Conservation (phyloP, 2,888 invertebrate species). For the Molanna angustata region DNA sequence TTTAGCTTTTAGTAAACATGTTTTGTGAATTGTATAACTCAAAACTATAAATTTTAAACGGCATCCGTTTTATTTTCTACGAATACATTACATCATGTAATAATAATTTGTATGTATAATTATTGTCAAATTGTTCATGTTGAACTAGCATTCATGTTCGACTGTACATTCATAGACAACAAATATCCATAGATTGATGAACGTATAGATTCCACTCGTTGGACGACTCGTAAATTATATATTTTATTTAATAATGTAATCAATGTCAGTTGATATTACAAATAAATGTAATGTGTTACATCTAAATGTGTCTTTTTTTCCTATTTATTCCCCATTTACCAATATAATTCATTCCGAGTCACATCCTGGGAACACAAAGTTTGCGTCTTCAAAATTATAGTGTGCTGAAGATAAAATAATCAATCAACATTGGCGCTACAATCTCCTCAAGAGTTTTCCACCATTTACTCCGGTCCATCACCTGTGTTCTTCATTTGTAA, state of each 20-base stretch:
- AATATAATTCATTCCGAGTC: too few relatives aligned
- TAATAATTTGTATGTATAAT: constrained; percentile 11
- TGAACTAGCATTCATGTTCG: constrained; percentile 10
- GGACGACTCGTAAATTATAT: background rate
- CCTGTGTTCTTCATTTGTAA: too few relatives aligned
- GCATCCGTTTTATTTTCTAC: constrained; percentile 22
- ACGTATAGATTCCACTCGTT: background rate
- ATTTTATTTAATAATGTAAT: constrained; percentile 9
- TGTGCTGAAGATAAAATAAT: too few relatives aligned
- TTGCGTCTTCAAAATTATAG: too few relatives aligned
- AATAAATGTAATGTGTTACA: too few relatives aligned
- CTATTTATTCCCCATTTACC: too few relatives aligned
- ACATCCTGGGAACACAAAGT: too few relatives aligned
- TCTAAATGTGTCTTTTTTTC: too few relatives aligned
- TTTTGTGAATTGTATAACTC: constrained; percentile 22
- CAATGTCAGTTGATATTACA: constrained; percentile 20
- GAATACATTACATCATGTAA: constrained; percentile 3
- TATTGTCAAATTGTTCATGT: constrained; percentile 21
- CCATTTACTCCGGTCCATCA: too few relatives aligned
- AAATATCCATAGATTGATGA: background rate
- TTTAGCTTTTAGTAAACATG: constrained; percentile 12
- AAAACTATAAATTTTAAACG: constrained; percentile 24
- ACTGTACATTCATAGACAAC: background rate
- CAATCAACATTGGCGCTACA: too few relatives aligned
- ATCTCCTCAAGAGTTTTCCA: too few relatives aligned